Conservation (phyloP, 2,888 invertebrate genomes). For the Helleia helle region DNA sequence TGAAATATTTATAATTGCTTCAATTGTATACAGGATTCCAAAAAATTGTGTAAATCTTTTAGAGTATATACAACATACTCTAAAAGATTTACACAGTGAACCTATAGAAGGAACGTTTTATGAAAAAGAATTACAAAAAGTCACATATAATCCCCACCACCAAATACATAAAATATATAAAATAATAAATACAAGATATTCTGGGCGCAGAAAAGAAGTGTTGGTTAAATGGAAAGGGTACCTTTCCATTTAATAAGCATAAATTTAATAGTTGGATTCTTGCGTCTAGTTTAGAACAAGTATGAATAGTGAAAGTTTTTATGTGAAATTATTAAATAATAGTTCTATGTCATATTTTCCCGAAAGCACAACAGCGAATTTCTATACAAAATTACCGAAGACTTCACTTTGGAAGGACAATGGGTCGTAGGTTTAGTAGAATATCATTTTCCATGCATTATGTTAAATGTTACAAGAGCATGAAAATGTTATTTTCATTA, state of each 20-base stretch:
- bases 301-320: not conserved
- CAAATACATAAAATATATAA: slow-evolving; percentile 4
- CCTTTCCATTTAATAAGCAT: no score
- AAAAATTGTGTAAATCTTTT: no score
- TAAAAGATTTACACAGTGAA: not conserved
- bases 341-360: slow-evolving; percentile 12
- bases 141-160: not conserved
- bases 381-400: slow-evolving; percentile 20
- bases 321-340: slow-evolving; percentile 9
- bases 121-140: not conserved
- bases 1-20: no score
- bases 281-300: not conserved
- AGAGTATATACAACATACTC: no score
- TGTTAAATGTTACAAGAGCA: slow-evolving; percentile 14
- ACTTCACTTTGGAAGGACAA: slow-evolving; percentile 13
- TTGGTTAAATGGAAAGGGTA: slow-evolving; percentile 27
- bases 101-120: not conserved
- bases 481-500: slow-evolving; percentile 10
- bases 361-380: slow-evolving; percentile 12
- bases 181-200: slow-evolving; percentile 17
- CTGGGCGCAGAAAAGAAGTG: slow-evolving; percentile 23
- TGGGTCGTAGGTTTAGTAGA: not conserved
- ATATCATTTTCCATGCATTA: slow-evolving; percentile 6
- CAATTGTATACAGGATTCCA: no score
- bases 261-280: slow-evolving; percentile 26